phyloP scores from a whole-genome alignment of 2,797 vertebrate genomes.

The Oryzias dopingdopingensis region DNA sequence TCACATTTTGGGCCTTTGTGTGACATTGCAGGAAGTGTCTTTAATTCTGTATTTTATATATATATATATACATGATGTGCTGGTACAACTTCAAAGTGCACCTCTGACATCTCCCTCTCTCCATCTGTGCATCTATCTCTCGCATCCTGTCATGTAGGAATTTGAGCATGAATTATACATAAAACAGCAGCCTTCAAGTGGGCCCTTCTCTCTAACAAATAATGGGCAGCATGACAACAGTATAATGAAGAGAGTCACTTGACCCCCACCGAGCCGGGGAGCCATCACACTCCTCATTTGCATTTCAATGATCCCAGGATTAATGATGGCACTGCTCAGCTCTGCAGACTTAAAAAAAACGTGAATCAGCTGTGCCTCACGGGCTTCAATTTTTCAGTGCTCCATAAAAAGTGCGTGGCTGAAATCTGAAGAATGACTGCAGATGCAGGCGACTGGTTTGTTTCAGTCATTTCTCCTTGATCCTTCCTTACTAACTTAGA shows the following conservation, averaged over 20 bases:
- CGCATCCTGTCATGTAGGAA: conserved; percentile 72
- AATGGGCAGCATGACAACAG: conserved; percentile 79
- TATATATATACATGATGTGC: conserved; percentile 28
- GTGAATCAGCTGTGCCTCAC: conserved; percentile 29
- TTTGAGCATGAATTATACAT: conserved; percentile 82
- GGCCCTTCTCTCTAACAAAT: conserved; percentile 63
- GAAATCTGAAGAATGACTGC: conserved; percentile 13
- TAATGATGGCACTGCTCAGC: conserved; percentile 58
- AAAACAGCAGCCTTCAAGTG: conserved; percentile 67
- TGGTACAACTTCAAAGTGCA: conserved; percentile 50
- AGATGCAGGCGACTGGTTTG: conserved; percentile 3
- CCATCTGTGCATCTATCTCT: conserved; percentile 23
- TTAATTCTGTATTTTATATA: conserved; percentile 17
- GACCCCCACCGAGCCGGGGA: conserved; percentile 71
- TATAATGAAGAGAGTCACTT: conserved; percentile 82
- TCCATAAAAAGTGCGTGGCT: conserved; percentile 9
- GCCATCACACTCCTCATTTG: conserved; percentile 75
- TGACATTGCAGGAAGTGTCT: conserved; percentile 37
- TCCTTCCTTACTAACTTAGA: conserved; percentile 12
- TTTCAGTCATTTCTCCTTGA: conserved; percentile 27
- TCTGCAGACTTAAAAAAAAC: conserved; percentile 41
- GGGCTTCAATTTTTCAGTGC: conserved; percentile 13
- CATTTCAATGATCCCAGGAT: conserved; percentile 79
- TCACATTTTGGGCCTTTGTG: no score
- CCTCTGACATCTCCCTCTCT: conserved; percentile 33